Evolutionary conservation across 2,113 vertebrate species (phyloP), one percentile per base, ranked within the genome.

Genomic region (Ochotona curzoniae): DNA sequence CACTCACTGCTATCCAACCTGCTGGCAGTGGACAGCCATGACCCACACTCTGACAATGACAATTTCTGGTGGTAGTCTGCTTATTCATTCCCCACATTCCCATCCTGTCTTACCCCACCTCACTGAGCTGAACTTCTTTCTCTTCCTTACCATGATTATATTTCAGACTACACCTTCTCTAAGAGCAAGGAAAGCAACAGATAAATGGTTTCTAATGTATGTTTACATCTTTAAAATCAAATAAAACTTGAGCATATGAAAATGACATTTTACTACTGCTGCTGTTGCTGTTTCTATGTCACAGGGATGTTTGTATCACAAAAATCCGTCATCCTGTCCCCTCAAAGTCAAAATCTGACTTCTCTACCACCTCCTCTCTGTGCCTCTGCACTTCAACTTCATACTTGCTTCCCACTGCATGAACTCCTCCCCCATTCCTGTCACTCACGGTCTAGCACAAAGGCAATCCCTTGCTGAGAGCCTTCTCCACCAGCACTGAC

Each of bases 141-240:
- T 66, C 25, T 38, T 26, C 12, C 21, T 44, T 57, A 49, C 87
- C 35, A 64, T 14, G 70, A 69, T 54, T 82, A 26, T 26, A 90
- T 51, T 96, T 75, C 51, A 83, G 25, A 25, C 71, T 49, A 38
- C 30, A 21, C 60, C 26, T 93, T 80, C 57, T 85, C 60, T 90
- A 92, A 84, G 2, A 80, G 30, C 66, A 83, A 92, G 15, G 32
- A 64, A 66, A 21, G 38, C 8, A 69, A 32, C 21, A 10, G 12
- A 2, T 76, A 91, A 64, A 66, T 44, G 21, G 21, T 78, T 10
- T 69, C 76, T 32, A 64, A 71, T 66, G 38, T 44, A 75, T 66
- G 17, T 74, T 35, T 60, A 35, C 67, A 69, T 38, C 61, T 80
- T 88, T 71, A 71, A 90, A 79, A 95, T 75, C 35, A 82, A 17